Evolutionary conservation across 2,888 invertebrate genomes (phyloP).

Genomic region (Penaeus monodon): DNA sequence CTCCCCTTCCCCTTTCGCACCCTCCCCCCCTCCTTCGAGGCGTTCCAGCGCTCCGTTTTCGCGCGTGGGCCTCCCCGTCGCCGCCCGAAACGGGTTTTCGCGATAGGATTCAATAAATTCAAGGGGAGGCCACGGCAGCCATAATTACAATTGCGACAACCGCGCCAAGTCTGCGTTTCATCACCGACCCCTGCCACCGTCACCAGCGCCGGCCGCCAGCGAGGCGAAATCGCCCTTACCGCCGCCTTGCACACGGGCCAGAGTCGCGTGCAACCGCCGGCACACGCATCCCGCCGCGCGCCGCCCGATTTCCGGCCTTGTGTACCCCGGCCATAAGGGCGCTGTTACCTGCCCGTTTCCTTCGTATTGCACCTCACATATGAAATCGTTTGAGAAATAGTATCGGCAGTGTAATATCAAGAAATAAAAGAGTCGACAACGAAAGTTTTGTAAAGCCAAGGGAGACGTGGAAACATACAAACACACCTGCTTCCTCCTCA

Average conservation of each 20-base stretch:
- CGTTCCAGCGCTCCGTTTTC: no score
- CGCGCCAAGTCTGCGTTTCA: conserved; percentile 10
- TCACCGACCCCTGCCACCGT: conserved; percentile 23
- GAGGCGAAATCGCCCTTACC: neutral
- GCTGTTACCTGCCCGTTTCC: neutral
- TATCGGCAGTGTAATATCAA: conserved; percentile 20
- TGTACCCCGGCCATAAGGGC: neutral
- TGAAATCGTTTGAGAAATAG: conserved; percentile 29
- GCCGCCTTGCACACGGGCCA: neutral
- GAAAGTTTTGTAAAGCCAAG: no score
- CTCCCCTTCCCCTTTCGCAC: no score
- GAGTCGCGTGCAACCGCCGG: neutral
- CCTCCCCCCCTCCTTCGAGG: no score
- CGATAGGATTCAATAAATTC: conserved; percentile 24
- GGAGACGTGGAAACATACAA: no score
- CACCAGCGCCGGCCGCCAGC: no score
- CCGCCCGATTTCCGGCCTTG: neutral
- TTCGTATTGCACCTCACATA: conserved; percentile 17
- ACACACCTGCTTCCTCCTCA: no score
- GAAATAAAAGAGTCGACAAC: conserved; percentile 1
- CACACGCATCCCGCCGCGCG: neutral
- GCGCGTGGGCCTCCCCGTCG: no score
- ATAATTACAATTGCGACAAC: conserved; percentile 35
- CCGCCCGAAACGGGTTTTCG: neutral
- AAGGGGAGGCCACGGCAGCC: conserved; percentile 24